Conservation (phyloP, 2,113 vertebrate species). For the Myrmecophaga tridactyla region DNA sequence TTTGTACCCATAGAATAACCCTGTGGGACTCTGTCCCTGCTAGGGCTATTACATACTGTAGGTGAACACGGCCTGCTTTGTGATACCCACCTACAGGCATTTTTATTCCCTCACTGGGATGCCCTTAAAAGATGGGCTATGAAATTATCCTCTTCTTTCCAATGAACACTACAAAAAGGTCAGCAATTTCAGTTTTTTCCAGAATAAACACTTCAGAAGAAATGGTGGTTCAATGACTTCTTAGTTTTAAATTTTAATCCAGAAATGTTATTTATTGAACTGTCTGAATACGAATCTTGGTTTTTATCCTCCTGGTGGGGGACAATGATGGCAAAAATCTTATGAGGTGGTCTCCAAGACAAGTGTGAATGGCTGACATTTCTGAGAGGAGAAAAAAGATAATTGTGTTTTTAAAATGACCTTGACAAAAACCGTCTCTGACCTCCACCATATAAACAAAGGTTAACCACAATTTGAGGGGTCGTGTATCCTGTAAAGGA, state of each 20-base stretch:
- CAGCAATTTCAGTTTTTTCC: not conserved
- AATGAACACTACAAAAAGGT: not conserved
- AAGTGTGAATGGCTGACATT: not conserved
- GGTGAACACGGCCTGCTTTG: not conserved
- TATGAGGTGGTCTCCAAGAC: not conserved
- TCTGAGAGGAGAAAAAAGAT: not conserved
- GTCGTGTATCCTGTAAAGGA: too few relatives aligned
- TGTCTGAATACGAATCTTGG: not conserved
- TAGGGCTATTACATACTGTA: not conserved
- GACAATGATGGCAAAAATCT: not conserved
- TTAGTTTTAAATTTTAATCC: not conserved
- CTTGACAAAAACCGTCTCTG: not conserved
- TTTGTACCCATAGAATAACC: not conserved
- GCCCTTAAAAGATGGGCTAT: not conserved
- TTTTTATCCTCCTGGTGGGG: not conserved
- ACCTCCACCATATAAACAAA: not conserved
- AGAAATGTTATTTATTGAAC: constrained; percentile 33
- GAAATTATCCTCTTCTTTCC: not conserved
- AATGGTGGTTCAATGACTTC: not conserved
- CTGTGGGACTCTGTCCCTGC: not conserved
- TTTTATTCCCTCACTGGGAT: fast-evolving
- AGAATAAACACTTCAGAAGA: not conserved
- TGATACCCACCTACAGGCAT: not conserved
- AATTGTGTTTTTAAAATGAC: not conserved
- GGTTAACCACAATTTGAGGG: not conserved